Base-by-base conservation (phyloP, 2,888 invertebrate genomes). In the Cephalotes varians region DNA sequence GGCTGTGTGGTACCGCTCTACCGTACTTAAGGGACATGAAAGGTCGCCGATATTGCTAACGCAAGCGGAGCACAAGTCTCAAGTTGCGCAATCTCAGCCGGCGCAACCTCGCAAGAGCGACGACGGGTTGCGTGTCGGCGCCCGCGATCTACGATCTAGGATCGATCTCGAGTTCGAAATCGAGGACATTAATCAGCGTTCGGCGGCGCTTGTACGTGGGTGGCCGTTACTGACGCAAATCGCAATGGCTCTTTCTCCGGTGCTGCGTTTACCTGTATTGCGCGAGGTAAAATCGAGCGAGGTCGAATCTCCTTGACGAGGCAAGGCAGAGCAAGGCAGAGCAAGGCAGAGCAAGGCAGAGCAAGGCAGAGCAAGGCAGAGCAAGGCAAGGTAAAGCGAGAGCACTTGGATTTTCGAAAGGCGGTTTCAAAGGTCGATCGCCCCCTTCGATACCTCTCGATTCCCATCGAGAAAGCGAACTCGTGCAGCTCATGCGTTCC, bases 191-290 rank as follows among this genome's bases (percentile, higher is more conserved):
- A 89, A 90, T 91, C 88, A 90, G 74, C 89, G 77, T 72, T 77
- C 67, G 84, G 85, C 80, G 87, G 65, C 51, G 74, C 65, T 40
- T 47, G 85, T 73, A 67, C 90, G 90, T 88, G 90, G 90, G 90
- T 90, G 90, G 88, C 82, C 88, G 73, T 76, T 79, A 87, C 82
- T 90, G 90, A 90, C 90, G 90, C 84, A 90, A 90, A 90, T 90
- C 88, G 89, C 82, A 86, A 83, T 86, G 88, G 83, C 84, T 79
- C 71, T 71, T 79, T 79, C 77, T 79, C 77, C 77, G 71, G 28
- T 65, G 80, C 34, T 81, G 69, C 89, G 83, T 82, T 82, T 81
- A 34, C 81, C 40, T 44, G 51, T 56, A 40, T 49, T 58, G 64
- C 69, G 31, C 40, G 73, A 81, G 84, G 76, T 90, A 88, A 87